phyloP scores from a whole-genome alignment of 2,113 vertebrate genomes.

The Copsychus sechellarum region DNA sequence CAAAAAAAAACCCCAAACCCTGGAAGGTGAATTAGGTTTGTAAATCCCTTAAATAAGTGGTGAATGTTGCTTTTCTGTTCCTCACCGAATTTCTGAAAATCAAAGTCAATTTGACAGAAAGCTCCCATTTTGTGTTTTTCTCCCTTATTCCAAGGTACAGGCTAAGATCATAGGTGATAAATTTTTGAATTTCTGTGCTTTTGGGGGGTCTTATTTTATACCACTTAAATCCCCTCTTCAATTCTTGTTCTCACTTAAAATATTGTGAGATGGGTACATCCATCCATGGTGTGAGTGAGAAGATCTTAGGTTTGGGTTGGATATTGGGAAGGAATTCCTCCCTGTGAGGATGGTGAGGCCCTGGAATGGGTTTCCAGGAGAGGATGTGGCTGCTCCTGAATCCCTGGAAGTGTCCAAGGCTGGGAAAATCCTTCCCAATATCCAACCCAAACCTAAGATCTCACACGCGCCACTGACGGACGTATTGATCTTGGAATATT shows the following conservation, averaged over 20 bases:
- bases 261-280: rapidly evolving
- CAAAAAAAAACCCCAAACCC: background rate
- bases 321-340: background rate
- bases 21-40: background rate
- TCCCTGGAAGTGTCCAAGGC: too few species aligned
- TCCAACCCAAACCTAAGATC: too few species aligned
- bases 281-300: rapidly evolving
- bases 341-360: background rate
- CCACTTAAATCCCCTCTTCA: background rate
- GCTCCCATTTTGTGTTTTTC: background rate
- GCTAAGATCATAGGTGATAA: background rate
- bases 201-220: background rate
- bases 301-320: background rate
- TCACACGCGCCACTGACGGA: too few species aligned
- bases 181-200: background rate
- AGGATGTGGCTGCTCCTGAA: too few species aligned
- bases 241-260: background rate
- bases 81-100: background rate
- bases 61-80: background rate
- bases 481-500: too few species aligned
- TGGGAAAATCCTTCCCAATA: too few species aligned
- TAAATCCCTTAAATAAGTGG: background rate
- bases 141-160: rapidly evolving
- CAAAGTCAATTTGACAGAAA: background rate
- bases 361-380: background rate